phyloP scores from a whole-genome alignment of 2,113 vertebrate genomes.

The Peromyscus leucopus region DNA sequence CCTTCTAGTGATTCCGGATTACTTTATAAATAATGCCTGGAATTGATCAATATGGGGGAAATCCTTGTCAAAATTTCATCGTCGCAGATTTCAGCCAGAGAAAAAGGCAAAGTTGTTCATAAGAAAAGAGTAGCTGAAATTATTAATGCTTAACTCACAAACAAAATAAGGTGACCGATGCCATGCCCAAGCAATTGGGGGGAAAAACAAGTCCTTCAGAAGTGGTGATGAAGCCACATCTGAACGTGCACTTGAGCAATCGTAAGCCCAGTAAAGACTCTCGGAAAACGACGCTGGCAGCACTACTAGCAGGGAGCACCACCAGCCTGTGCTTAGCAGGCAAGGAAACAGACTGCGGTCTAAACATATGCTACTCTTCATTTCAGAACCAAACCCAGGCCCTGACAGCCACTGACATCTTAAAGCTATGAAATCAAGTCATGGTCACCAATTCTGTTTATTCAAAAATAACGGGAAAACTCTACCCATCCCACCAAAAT shows the following conservation, averaged over 20 bases:
- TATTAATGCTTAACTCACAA: conserved; percentile 49
- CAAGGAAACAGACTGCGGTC: neutral
- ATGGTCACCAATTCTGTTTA: conserved; percentile 20
- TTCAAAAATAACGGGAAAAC: conserved; percentile 40
- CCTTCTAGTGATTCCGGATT: conserved; percentile 38
- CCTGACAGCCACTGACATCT: neutral
- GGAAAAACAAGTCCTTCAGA: neutral
- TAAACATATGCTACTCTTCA: conserved; percentile 33
- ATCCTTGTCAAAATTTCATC: conserved; percentile 12
- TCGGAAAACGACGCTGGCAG: conserved; percentile 53
- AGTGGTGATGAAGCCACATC: neutral
- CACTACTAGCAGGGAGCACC: neutral
- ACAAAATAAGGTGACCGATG: conserved; percentile 47
- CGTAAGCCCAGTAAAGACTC: conserved; percentile 7
- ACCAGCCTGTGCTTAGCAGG: conserved; percentile 38
- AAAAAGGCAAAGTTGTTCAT: conserved; percentile 27
- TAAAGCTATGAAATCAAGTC: conserved; percentile 44
- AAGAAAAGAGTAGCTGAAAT: conserved; percentile 51
- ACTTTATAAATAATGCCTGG: conserved; percentile 28
- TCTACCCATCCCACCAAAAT: neutral
- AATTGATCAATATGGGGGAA: conserved; percentile 30
- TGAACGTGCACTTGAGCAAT: conserved; percentile 36
- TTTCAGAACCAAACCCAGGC: conserved; percentile 50
- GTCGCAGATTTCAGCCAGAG: neutral
- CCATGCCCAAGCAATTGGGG: neutral